Evolutionary conservation across 2,888 invertebrate species (phyloP).

Genomic region (Yponomeuta sedellus): DNA sequence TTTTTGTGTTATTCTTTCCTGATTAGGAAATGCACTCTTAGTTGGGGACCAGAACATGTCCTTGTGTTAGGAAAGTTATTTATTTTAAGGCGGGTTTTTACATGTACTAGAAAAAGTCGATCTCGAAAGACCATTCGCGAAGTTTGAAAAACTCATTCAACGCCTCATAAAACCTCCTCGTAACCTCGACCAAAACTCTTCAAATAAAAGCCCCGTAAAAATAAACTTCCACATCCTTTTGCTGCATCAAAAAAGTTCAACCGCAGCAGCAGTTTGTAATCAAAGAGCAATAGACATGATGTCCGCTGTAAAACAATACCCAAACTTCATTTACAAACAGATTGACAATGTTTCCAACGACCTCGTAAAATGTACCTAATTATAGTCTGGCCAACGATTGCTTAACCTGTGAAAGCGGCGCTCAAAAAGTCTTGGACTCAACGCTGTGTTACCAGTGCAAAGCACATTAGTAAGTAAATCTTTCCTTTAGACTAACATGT

Average conservation of each 20-base stretch:
- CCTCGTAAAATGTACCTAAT: slow-evolving; percentile 42
- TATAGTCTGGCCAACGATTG: neutral
- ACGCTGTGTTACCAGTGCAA: no score
- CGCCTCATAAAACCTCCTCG: neutral
- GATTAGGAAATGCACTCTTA: no score
- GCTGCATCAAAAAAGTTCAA: neutral
- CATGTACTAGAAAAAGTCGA: no score
- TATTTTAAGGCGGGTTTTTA: no score
- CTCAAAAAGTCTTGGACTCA: neutral
- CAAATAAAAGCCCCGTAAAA: slow-evolving; percentile 5
- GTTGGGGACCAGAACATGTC: no score
- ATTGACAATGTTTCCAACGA: slow-evolving; percentile 42
- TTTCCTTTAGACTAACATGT: no score
- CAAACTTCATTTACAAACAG: slow-evolving; percentile 50
- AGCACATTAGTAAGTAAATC: no score
- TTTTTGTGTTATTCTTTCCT: no score
- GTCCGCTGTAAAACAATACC: slow-evolving; percentile 41
- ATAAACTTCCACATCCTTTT: slow-evolving; percentile 9
- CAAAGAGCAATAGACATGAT: slow-evolving; percentile 22
- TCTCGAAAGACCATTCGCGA: neutral
- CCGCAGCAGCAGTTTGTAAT: slow-evolving; percentile 20
- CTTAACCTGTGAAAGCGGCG: neutral
- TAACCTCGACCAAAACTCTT: neutral
- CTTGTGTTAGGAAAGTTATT: no score
- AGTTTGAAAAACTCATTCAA: neutral